These are phyloP conservation scores for Cettia cetti DNA, from an alignment of 2,113 vertebrate species.

Conservation along the genomic window DNA sequence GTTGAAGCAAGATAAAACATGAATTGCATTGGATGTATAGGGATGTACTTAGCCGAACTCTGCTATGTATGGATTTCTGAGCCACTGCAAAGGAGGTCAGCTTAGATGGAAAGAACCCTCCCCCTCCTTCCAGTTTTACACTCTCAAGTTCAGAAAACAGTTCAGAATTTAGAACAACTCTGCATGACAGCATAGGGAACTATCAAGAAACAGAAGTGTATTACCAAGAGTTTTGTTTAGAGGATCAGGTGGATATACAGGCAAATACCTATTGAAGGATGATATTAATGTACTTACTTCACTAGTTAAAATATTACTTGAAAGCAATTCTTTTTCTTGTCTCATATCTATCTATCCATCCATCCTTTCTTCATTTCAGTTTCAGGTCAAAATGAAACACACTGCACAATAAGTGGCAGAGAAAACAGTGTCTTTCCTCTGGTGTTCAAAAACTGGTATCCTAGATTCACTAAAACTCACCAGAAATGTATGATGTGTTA, in stretches of 20 bases:
- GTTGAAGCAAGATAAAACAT: neutral
- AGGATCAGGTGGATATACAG: neutral
- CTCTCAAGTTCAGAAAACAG: neutral
- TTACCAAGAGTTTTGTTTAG: neutral
- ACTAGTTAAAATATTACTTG: neutral
- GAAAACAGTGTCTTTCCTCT: neutral
- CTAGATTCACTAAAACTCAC: neutral
- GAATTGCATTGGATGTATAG: accelerated
- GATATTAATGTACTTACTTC: neutral
- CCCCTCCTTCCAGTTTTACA: neutral
- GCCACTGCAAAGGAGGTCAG: neutral
- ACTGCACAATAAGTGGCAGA: neutral
- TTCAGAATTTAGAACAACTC: neutral
- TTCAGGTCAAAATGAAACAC: neutral
- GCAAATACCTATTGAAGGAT: neutral
- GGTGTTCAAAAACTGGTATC: neutral
- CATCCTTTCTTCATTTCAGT: neutral
- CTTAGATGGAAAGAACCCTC: neutral
- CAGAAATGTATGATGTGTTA: neutral
- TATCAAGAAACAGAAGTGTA: neutral
- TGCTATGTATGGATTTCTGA: accelerated
- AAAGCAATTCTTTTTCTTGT: neutral
- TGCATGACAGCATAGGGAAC: neutral
- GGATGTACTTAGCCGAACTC: neutral
- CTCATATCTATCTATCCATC: neutral